Conservation (phyloP, 2,888 invertebrate genomes). For the Drosophila maculinotata region DNA sequence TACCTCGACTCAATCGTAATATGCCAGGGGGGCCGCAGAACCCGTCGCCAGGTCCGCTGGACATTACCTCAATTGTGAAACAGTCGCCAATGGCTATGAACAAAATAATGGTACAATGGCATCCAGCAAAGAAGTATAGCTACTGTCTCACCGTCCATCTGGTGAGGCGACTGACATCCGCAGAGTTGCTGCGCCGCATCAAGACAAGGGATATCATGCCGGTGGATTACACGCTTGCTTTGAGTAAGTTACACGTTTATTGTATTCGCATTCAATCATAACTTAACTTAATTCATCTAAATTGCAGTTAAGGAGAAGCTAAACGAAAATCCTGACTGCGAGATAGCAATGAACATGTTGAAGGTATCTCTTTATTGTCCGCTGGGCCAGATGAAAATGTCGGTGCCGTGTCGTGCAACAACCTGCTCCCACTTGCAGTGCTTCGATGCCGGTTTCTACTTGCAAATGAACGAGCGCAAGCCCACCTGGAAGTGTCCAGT, state of each 20-base stretch:
- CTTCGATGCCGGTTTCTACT: slow-evolving; percentile 97
- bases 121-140: slow-evolving; percentile 92
- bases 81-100: slow-evolving; percentile 94
- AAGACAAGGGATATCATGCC: slow-evolving; percentile 94
- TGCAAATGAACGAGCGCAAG: slow-evolving; percentile 99
- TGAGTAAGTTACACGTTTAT: slow-evolving; percentile 90
- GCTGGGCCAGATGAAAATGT: slow-evolving; percentile 95
- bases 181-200: slow-evolving; percentile 92
- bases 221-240: slow-evolving; percentile 94
- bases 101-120: slow-evolving; percentile 95
- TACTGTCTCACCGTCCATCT: slow-evolving; percentile 94
- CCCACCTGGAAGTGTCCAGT: slow-evolving; percentile 99
- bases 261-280: no score
- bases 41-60: slow-evolving; percentile 90
- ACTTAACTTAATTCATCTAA: not conserved
- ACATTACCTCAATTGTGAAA: slow-evolving; percentile 95
- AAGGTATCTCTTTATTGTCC: slow-evolving; percentile 97
- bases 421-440: slow-evolving; percentile 98
- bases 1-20: no score
- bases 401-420: slow-evolving; percentile 92
- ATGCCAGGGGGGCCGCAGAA: no score
- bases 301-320: slow-evolving; percentile 93
- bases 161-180: slow-evolving; percentile 94
- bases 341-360: slow-evolving; percentile 97
- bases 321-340: slow-evolving; percentile 96